Evolutionary conservation across 2,113 vertebrate genomes (phyloP).

Genomic region (Heteronetta atricapilla): DNA sequence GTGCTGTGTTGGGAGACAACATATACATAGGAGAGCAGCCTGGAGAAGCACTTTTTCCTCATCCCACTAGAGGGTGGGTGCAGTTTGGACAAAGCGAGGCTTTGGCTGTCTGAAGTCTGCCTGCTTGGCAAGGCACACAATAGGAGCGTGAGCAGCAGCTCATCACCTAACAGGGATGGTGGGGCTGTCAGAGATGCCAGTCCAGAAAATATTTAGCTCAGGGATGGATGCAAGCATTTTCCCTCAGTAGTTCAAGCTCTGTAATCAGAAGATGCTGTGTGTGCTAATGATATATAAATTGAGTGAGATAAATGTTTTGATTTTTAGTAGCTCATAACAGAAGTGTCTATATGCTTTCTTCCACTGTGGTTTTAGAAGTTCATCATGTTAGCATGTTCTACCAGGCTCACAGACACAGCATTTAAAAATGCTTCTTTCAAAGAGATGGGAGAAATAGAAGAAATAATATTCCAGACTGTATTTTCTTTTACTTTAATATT

Average conservation of each 20-base stretch:
- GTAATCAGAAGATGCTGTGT: neutral
- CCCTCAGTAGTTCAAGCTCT: neutral
- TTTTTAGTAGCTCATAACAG: neutral
- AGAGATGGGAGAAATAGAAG: neutral
- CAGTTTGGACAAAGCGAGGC: slow-evolving; percentile 1
- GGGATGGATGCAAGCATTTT: neutral
- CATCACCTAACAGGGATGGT: slow-evolving; percentile 3
- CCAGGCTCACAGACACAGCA: neutral
- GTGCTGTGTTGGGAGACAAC: neutral
- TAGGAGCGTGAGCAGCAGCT: neutral
- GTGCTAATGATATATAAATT: neutral
- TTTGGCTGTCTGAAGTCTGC: neutral
- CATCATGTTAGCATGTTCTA: fast-evolving
- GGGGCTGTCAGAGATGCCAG: slow-evolving; percentile 24
- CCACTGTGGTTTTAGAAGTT: neutral
- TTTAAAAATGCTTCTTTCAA: neutral
- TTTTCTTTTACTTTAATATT: neutral
- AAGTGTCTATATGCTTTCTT: neutral
- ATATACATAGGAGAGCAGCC: neutral
- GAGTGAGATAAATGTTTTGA: neutral
- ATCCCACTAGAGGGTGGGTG: slow-evolving; percentile 64
- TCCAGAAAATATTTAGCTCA: neutral
- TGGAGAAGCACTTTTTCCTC: slow-evolving; percentile 30
- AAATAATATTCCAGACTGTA: neutral
- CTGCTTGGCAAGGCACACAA: neutral